These are phyloP conservation scores for Cremastinae sp. DNA, from an alignment of 2,888 invertebrate genomes.

Conservation along the genomic window DNA sequence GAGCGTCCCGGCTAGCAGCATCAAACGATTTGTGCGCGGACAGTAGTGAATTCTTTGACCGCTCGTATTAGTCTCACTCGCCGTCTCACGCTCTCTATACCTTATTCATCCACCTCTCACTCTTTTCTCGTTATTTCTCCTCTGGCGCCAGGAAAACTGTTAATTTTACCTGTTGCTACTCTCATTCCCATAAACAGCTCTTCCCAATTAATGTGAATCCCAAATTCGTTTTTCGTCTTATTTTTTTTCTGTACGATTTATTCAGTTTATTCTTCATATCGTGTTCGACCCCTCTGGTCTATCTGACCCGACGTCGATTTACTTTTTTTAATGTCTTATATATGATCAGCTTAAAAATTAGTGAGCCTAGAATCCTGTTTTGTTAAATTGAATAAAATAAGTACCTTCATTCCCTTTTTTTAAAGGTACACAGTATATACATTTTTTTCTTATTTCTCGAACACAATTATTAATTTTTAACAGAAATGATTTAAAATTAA, in stretches of 20 bases:
- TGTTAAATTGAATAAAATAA: no score
- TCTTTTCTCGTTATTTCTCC: constrained; percentile 52
- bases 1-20: constrained; percentile 29
- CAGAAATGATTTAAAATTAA: no score
- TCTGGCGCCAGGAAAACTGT: constrained; percentile 63
- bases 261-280: no score
- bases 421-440: no score
- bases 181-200: neutral
- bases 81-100: constrained; percentile 17
- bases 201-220: constrained; percentile 13
- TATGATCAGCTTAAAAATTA: no score
- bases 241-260: neutral
- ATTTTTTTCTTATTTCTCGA: no score
- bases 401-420: no score
- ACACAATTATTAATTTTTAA: no score
- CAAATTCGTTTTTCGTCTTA: neutral
- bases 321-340: no score
- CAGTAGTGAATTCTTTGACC: constrained; percentile 48
- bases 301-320: no score
- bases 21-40: constrained; percentile 47
- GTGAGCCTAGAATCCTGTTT: no score
- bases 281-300: no score
- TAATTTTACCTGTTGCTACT: constrained; percentile 23
- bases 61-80: constrained; percentile 30
- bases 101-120: constrained; percentile 37